Evolutionary conservation across 2,113 vertebrate species (phyloP), one percentile per base, ranked within the genome.

Genomic region (Takifugu bimaculatus): DNA sequence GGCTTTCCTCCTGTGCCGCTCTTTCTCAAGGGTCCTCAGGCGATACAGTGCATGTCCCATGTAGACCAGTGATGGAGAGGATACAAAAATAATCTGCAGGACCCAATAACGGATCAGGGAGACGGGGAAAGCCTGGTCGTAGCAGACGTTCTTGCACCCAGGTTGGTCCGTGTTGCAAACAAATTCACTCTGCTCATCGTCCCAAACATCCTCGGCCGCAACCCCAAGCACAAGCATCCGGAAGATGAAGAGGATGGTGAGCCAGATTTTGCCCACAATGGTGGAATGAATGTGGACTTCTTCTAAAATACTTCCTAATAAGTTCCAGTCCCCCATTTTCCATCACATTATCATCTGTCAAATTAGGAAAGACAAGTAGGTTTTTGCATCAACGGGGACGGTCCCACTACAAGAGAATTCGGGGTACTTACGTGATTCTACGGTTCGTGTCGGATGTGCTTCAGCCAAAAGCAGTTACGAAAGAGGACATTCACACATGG

Each of bases 51-150:
- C 95, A 0, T 99, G 96, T 1, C 94, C 94, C 97, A 97, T 96
- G 84, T 97, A 96, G 32, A 96, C 94, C 28, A 98, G 80, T 0
- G 95, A 98, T 0, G 97, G 95, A 4, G 94, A 96, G 55, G 96
- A 98, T 26, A 99, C 94, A 25, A 96, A 98, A 45, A 98, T 95
- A 69, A 98, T 92, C 82, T 97, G 95, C 54, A 99, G 88, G 1
- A 98, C 95, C 95, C 96, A 98, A 83, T 95, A 98, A 45, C 95
- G 92, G 72, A 97, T 95, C 57, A 97, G 88, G 63, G 96, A 98
- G 79, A 97, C 95, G 42, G 95, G 95, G 73, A 99, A 99, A 1
- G 94, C 96, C 86, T 93, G 90, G 82, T 97, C 94, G 0, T 99
- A 98, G 59, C 95, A 98, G 65, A 97, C 91, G 0, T 92, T 98